These are phyloP conservation scores for Caenorhabditis sp. DNA, from an alignment of 2,888 invertebrate species.

Conservation along the genomic window DNA sequence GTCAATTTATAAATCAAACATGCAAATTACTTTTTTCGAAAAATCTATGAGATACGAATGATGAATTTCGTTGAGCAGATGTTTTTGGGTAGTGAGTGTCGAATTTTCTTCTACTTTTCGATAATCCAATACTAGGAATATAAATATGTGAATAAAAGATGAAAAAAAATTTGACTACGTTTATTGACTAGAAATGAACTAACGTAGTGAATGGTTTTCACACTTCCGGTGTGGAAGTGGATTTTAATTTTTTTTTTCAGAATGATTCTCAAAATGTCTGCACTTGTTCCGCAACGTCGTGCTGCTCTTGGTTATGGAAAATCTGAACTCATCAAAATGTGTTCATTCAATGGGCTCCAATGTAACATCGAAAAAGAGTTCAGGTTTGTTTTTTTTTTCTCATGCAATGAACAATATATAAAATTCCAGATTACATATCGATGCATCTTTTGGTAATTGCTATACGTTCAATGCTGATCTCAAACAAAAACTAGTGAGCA, in stretches of 20 bases:
- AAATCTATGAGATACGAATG: neutral
- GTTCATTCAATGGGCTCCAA: conserved; percentile 68
- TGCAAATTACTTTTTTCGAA: neutral
- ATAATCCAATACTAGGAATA: too few relatives aligned
- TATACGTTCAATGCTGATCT: conserved; percentile 66
- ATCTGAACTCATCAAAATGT: conserved; percentile 61
- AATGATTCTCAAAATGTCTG: conserved; percentile 68
- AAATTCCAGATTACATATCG: conserved; percentile 58
- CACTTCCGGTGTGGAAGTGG: too few relatives aligned
- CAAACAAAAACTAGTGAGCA: conserved; percentile 47
- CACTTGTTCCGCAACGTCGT: conserved; percentile 43
- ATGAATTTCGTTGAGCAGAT: neutral
- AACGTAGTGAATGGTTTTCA: too few relatives aligned
- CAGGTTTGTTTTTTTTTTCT: conserved; percentile 25
- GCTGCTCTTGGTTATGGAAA: conserved; percentile 54
- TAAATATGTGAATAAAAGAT: too few relatives aligned
- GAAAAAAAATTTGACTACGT: too few relatives aligned
- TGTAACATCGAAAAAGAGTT: conserved; percentile 67
- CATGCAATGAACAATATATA: neutral
- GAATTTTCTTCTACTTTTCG: too few relatives aligned
- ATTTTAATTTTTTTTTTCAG: too few relatives aligned
- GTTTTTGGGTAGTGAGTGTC: neutral
- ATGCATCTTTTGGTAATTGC: conserved; percentile 69
- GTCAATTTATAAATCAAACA: neutral
- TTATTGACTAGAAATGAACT: too few relatives aligned